Base-by-base conservation (phyloP, 1,140 invertebrate species). In the Ganaspis sp. region DNA sequence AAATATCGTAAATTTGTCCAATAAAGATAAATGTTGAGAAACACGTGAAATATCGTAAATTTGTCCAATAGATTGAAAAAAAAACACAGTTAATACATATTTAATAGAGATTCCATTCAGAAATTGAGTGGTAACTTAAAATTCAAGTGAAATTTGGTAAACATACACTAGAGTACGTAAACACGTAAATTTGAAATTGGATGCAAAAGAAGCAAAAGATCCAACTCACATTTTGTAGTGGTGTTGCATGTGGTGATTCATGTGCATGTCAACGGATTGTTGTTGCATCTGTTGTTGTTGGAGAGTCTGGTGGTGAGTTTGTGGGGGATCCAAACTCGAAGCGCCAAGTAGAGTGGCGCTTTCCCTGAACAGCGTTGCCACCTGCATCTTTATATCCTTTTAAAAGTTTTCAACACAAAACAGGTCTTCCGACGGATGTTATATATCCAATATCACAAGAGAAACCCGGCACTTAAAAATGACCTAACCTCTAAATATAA, bases 351-450 rank as follows among this genome's bases (percentile, higher is more conserved):
- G 91, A 85, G 93, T 94, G 84, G 94, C 93, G 85, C 93, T 93
- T 90, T 94, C 94, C 79, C 94, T 92, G 87, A 94, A 94, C 85
- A 94, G 86, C 88, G 93, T 94, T 84, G 94, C 94, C 86, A 94
- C 94, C 92, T 94, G 94, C 94, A 94, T 94, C 72, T 58, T 87
- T 26, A 77, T 71, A 77, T 75, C 76, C 75, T 81, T 79, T 78
- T 79, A 34, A 53, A 4, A 64, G 58, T 64, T 64, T 64, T 64
- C 58, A 64, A 64, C 58, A 64, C 58, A 64, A 64, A 70, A 42
- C 34, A 21, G 21, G 34, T 70, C 34, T 40, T 38, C 38, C 38
- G 8, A 70, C 34, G n/a, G 19, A 70, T 19, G 17, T 21, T 40
- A 70, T 70, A 42, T 70, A 21, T 21, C 26, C 38, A 70, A 26